Conservation (phyloP, 2,797 vertebrate species). For the Rhabdophis nuchalis region DNA sequence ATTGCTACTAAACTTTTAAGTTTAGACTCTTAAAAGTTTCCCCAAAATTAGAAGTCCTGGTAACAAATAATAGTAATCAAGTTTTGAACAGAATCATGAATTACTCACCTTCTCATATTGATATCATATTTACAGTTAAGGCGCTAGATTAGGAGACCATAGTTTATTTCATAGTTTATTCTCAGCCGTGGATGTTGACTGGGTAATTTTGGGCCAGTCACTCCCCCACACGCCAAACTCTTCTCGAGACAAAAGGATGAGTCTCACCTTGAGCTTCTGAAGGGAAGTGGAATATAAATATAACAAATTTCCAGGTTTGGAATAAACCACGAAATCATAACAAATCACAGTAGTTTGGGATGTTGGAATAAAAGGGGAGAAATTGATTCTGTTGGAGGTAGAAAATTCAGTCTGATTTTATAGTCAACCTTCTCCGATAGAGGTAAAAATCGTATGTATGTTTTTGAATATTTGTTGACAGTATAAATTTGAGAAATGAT, state of each 20-base stretch:
- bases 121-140: neutral
- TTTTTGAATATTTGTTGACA: neutral
- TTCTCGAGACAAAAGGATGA: neutral
- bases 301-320: neutral
- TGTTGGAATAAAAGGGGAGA: neutral
- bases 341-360: neutral
- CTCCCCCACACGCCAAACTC: neutral
- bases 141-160: neutral
- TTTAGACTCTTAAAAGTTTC: neutral
- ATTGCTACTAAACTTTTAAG: neutral
- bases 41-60: neutral
- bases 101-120: neutral
- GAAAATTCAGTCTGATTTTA: neutral
- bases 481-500: neutral
- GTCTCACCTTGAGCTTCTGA: neutral
- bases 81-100: neutral
- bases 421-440: neutral
- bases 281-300: neutral
- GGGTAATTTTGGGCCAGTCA: neutral
- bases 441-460: neutral
- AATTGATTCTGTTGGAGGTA: neutral
- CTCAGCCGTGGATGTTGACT: neutral
- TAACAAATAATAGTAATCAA: neutral
- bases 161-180: neutral
- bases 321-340: neutral